Base-by-base conservation (phyloP, 2,888 invertebrate species). In the Baccha elongata region DNA sequence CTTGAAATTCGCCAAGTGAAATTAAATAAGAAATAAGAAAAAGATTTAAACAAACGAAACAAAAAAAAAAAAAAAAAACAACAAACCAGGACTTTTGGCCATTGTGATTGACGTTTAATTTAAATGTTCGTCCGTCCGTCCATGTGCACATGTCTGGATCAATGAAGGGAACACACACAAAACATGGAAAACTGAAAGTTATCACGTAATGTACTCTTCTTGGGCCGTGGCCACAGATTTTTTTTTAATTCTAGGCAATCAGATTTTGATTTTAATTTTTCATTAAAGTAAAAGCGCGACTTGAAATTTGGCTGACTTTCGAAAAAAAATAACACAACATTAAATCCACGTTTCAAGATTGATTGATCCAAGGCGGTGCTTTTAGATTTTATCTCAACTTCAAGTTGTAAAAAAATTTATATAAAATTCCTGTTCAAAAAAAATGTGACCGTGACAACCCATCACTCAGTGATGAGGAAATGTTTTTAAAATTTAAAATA, bases 71-170 rank as follows among this genome's bases (percentile, higher is more conserved):
- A 19, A 40, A 58, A 26, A 48, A 15, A 13, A n/a, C 3, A 46
- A 68, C 73, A 68, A 42, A 65, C 69, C 29, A 60, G 58, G 58
- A 71, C 71, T 76, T 81, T 81, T 48, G 76, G 71, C 76, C 58
- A 81, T 76, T 71, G 65, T 81, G 81, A 81, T 71, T 81, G 81
- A 81, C 81, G 81, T 81, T 81, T 81, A 81, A 81, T 76, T 81
- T 81, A 81, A 81, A 81, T 81, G 76, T 68, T 73, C 62, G 73
- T 55, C 60, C 67, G 52, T 65, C 37, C 37, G 32, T 42, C n/a
- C 15, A 15, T 42, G 48, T 52, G 67, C 42, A 50, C 53, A 52
- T 53, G 69, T 50, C 69, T 52, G 50, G 29, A 11, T 26, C 46
- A 40, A 75, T 52, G 37, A 64, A 64, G 60, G 46, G 71, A 37